These are phyloP conservation scores for Calidris pugnax DNA, from an alignment of 2,113 vertebrate species.

Conservation along the genomic window DNA sequence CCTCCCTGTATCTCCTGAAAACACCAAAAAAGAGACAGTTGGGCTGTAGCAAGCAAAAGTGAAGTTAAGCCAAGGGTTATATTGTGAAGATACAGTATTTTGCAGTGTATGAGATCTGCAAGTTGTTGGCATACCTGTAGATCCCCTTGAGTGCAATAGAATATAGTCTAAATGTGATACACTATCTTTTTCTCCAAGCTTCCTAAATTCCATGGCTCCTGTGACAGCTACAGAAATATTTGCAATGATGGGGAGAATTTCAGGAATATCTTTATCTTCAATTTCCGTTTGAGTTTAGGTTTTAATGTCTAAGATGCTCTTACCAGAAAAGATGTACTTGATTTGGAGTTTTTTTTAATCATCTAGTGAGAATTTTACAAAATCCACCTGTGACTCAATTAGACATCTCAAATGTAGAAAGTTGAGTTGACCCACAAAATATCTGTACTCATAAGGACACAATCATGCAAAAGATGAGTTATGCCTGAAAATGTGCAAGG, in stretches of 20 bases:
- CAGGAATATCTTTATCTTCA: not conserved
- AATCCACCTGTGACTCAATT: not conserved
- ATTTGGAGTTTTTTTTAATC: not conserved
- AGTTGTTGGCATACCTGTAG: not conserved
- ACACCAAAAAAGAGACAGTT: not conserved
- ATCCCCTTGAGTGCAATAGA: not conserved
- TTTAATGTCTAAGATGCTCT: not conserved
- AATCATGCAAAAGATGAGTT: not conserved
- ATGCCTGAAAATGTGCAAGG: not conserved
- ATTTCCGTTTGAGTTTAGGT: not conserved
- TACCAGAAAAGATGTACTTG: not conserved
- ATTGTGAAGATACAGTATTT: not conserved
- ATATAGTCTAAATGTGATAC: not conserved
- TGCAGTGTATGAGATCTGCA: not conserved
- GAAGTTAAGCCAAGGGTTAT: not conserved
- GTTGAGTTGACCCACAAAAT: not conserved
- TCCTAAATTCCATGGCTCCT: not conserved
- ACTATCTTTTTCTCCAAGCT: not conserved
- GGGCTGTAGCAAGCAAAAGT: not conserved
- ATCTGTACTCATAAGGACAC: not conserved
- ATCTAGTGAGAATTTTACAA: not conserved
- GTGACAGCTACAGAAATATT: not conserved
- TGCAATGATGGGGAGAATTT: not conserved
- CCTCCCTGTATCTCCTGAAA: not conserved
- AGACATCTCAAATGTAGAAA: not conserved